Conservation (phyloP, 2,888 invertebrate genomes). For the Himalopsyche tibetana region DNA sequence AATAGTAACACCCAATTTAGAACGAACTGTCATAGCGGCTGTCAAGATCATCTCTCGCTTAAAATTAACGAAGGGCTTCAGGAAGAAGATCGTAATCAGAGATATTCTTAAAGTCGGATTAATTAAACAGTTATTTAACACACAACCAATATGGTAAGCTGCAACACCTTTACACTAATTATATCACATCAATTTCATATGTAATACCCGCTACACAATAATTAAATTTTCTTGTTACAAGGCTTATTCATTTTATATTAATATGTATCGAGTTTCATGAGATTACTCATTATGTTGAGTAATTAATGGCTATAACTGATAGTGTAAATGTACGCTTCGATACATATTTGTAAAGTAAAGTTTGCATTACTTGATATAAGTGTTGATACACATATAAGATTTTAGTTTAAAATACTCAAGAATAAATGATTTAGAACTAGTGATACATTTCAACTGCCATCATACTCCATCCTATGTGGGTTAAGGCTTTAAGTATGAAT, state of each 20-base stretch:
- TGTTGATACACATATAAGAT: too few relatives aligned
- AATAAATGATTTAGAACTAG: too few relatives aligned
- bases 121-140: neutral
- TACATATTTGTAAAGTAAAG: too few relatives aligned
- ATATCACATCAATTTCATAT: neutral
- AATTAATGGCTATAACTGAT: too few relatives aligned
- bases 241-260: neutral
- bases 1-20: neutral
- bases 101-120: neutral
- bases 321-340: too few relatives aligned
- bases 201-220: neutral
- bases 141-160: neutral
- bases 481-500: too few relatives aligned
- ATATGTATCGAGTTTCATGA: constrained; percentile 13
- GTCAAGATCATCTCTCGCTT: constrained; percentile 2
- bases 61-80: neutral
- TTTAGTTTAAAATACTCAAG: too few relatives aligned
- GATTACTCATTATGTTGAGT: neutral
- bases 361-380: too few relatives aligned
- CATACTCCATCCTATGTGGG: too few relatives aligned
- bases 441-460: too few relatives aligned
- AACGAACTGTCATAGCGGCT: constrained; percentile 43
- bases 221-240: neutral
- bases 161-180: neutral
- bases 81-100: neutral